phyloP scores from a whole-genome alignment of 2,888 invertebrate genomes.

The Megamerina dolium region DNA sequence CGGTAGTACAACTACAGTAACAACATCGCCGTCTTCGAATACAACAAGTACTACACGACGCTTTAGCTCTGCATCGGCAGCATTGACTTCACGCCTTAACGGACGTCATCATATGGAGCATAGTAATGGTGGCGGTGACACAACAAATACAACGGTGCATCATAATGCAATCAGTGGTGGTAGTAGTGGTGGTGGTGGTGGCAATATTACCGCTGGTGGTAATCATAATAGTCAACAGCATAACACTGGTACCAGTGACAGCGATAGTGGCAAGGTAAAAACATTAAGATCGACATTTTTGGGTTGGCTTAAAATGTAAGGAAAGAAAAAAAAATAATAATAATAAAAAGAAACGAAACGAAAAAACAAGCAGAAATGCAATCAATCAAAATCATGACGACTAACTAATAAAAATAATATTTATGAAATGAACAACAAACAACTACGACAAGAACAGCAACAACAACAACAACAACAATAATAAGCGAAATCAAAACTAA shows the following conservation, averaged over 20 bases:
- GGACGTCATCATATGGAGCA: slow-evolving; percentile 16
- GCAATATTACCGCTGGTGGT: slow-evolving; percentile 14
- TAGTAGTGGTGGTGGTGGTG: slow-evolving; percentile 22
- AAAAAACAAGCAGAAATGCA: slow-evolving; percentile 15
- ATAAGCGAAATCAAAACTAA: slow-evolving; percentile 9
- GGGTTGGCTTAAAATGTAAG: slow-evolving; percentile 50
- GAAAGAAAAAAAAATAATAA: slow-evolving; percentile 9
- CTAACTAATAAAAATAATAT: not conserved
- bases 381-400: not conserved
- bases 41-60: slow-evolving; percentile 25
- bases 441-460: too few species aligned
- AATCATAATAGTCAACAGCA: slow-evolving; percentile 17
- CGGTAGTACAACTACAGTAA: slow-evolving; percentile 4
- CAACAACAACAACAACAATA: slow-evolving; percentile 11
- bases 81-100: slow-evolving; percentile 21
- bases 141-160: slow-evolving; percentile 12
- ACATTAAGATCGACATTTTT: slow-evolving; percentile 50
- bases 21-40: slow-evolving; percentile 6
- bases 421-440: slow-evolving; percentile 4
- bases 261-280: slow-evolving; percentile 50
- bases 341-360: too few species aligned
- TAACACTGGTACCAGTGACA: slow-evolving; percentile 29
- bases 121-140: slow-evolving; percentile 16
- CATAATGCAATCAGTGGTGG: slow-evolving; percentile 16
- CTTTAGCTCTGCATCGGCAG: slow-evolving; percentile 39